Evolutionary conservation across 2,113 vertebrate species (phyloP).

Genomic region (sheep (Ovis aries)): ARS-UI_Ramb_v3.0 NC_056079.1:12506501-12507000

Average conservation of each 20-base stretch:
- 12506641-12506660: neutral
- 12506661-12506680: neutral
- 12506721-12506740: neutral
- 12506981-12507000: neutral
- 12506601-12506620: neutral
- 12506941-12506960: neutral
- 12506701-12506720: neutral
- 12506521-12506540: neutral
- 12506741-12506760: neutral
- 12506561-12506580: no score
- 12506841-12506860: neutral
- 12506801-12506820: neutral
- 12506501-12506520: neutral
- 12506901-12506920: neutral
- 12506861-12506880: neutral
- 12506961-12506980: neutral
- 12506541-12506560: neutral
- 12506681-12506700: neutral
- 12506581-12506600: neutral
- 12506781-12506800: neutral
- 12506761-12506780: neutral
- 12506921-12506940: rapidly evolving
- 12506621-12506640: neutral
- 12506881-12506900: rapidly evolving
- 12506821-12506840: neutral